These are phyloP conservation scores for Cebus imitator DNA, from an alignment of 2,113 vertebrate genomes.

Conservation along the genomic window DNA sequence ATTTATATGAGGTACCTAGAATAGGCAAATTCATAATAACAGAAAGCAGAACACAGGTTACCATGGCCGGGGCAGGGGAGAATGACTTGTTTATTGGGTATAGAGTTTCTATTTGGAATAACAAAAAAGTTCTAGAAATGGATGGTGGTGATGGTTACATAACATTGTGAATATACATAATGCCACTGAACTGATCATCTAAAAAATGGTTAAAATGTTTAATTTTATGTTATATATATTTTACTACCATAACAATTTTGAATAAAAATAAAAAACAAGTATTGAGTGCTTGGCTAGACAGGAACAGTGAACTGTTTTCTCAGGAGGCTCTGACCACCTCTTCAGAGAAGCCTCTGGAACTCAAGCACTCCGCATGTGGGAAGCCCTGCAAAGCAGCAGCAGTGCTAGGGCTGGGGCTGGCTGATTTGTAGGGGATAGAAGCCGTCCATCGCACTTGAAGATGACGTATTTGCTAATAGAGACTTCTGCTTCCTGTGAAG, in stretches of 20 bases:
- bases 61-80: too few species aligned
- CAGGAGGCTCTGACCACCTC: background rate
- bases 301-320: background rate
- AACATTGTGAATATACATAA: background rate
- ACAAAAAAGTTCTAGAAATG: background rate
- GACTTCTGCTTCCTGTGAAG: background rate
- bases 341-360: background rate
- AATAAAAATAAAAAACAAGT: background rate
- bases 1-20: background rate
- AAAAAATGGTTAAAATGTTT: background rate
- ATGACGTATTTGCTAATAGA: background rate
- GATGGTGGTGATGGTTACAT: background rate
- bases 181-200: background rate
- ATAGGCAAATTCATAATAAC: background rate
- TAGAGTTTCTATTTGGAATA: background rate
- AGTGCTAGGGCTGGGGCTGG: rapidly evolving
- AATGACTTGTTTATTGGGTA: background rate
- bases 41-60: background rate
- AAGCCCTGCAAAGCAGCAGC: background rate
- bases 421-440: background rate
- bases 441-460: background rate
- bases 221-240: background rate
- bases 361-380: rapidly evolving
- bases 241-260: background rate
- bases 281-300: background rate